Percentiles rank a stretch among this genome's conserved stretches.
phyloP scores from a whole-genome alignment of 2,888 invertebrate species.

The Corbicula japonica region DNA sequence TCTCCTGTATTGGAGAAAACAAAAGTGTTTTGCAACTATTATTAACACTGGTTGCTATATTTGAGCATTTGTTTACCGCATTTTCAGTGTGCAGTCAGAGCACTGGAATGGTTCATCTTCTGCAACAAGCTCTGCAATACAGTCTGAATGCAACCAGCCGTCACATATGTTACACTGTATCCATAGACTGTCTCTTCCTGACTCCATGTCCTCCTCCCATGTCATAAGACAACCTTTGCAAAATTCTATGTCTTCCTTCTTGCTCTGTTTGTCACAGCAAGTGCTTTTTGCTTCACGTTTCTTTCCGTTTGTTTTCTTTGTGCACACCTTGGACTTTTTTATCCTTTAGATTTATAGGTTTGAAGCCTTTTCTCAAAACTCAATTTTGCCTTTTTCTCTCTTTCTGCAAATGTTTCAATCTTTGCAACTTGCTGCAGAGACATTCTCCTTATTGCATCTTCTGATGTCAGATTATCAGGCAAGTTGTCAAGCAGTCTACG shows the following conservation, averaged over 20 bases:
- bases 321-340: neutral
- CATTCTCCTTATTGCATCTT: neutral
- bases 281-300: neutral
- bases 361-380: neutral
- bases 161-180: slow-evolving; percentile 22
- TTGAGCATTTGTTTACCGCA: neutral
- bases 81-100: neutral
- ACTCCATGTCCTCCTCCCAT: slow-evolving; percentile 6
- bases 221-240: slow-evolving; percentile 24
- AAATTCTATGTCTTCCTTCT: neutral
- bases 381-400: neutral
- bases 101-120: neutral
- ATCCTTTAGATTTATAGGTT: neutral
- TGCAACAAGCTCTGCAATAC: neutral
- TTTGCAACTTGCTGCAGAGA: neutral
- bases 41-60: no score
- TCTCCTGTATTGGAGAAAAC: neutral
- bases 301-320: neutral
- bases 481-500: neutral
- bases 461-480: slow-evolving; percentile 20
- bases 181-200: neutral
- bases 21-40: neutral
- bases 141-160: slow-evolving; percentile 22
- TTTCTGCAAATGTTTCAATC: slow-evolving; percentile 11
- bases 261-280: neutral